phyloP scores from a whole-genome alignment of 2,797 vertebrate genomes.

The Propithecus perrieri region DNA sequence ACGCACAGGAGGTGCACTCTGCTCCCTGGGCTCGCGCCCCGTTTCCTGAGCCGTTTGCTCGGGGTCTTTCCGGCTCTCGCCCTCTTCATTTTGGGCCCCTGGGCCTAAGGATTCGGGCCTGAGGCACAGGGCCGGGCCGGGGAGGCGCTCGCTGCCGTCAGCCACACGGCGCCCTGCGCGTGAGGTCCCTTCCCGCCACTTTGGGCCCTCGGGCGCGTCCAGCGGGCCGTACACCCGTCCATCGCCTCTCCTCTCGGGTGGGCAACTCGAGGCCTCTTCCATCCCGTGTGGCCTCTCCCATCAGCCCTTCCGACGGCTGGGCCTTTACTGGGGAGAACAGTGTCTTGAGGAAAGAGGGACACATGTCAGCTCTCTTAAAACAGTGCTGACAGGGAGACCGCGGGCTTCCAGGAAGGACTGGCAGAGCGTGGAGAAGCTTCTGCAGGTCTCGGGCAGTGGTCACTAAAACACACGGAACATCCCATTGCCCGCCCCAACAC shows the following conservation, averaged over 20 bases:
- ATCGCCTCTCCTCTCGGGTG: neutral
- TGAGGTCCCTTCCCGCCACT: neutral
- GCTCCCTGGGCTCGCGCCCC: neutral
- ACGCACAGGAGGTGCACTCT: accelerated
- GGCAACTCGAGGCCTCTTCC: accelerated
- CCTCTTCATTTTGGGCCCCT: accelerated
- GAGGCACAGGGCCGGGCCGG: no score
- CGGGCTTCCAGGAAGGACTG: conserved; percentile 63
- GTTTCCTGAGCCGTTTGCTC: neutral
- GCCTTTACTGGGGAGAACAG: conserved; percentile 20
- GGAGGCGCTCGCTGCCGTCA: accelerated
- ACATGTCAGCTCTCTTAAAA: conserved; percentile 63
- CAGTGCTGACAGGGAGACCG: conserved; percentile 72
- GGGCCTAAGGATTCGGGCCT: no score
- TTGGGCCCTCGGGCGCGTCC: neutral
- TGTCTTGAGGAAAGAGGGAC: conserved; percentile 58
- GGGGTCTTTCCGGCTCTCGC: accelerated
- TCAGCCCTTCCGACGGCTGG: no score
- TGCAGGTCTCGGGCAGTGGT: conserved; percentile 68
- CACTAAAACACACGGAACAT: neutral
- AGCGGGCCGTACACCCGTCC: accelerated
- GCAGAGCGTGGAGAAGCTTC: conserved; percentile 52
- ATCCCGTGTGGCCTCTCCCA: accelerated
- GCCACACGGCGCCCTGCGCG: accelerated
- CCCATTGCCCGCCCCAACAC: accelerated